These are phyloP conservation scores for Contarinia nasturtii DNA, from an alignment of 1,140 invertebrate genomes.

Conservation along the genomic window DNA sequence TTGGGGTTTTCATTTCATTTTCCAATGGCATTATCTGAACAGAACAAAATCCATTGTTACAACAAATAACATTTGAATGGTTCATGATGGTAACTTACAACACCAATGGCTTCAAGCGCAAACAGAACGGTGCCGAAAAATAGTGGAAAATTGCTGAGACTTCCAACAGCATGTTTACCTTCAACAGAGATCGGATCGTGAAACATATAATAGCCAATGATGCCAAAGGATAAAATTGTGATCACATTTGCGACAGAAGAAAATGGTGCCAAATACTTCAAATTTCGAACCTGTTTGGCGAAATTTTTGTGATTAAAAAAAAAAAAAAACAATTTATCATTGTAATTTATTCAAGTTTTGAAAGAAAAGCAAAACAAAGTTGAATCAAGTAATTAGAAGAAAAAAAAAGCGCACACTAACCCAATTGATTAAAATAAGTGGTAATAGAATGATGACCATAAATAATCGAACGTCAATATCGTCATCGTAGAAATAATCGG, in stretches of 20 bases:
- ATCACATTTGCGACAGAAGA: constrained; percentile 52
- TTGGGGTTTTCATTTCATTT: constrained; percentile 60
- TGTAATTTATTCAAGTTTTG: no score
- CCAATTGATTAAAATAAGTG: constrained; percentile 50
- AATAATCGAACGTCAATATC: constrained; percentile 32
- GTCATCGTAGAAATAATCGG: constrained; percentile 19
- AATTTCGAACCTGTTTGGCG: constrained; percentile 35
- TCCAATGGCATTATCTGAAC: constrained; percentile 56
- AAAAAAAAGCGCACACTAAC: constrained; percentile 9
- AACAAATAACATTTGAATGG: no score
- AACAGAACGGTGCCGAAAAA: constrained; percentile 61
- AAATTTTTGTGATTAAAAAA: background rate
- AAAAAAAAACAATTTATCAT: background rate
- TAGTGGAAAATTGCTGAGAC: constrained; percentile 31
- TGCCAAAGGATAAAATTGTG: constrained; percentile 39
- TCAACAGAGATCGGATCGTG: constrained; percentile 28
- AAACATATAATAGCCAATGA: constrained; percentile 51
- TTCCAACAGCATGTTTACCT: constrained; percentile 26
- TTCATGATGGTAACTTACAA: no score
- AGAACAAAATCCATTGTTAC: background rate
- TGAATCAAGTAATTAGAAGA: background rate
- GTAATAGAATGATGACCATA: constrained; percentile 42
- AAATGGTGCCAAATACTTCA: constrained; percentile 53
- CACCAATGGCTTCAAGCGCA: constrained; percentile 59
- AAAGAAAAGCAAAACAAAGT: background rate